A percentile compares a stretch with the other conserved stretches of the same genome.
These are phyloP conservation scores for Clarias gariepinus DNA, from an alignment of 2,113 vertebrate species.

Conservation along the genomic window DNA sequence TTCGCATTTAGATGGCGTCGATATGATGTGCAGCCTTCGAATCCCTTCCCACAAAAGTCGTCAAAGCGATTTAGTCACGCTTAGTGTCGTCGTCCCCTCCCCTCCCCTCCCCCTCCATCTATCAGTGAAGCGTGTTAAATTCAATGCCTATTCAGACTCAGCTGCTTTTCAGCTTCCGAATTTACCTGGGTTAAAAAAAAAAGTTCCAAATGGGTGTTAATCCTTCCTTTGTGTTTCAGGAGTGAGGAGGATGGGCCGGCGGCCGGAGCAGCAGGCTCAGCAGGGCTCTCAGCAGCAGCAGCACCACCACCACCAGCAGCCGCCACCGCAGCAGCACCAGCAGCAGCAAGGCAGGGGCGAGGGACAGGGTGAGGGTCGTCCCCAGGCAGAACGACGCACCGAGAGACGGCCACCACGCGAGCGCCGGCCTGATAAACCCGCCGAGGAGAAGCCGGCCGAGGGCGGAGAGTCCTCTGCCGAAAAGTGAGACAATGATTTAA, in stretches of 20 bases:
- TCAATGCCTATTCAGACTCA: not conserved
- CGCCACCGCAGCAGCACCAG: not conserved
- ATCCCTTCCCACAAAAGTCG: not conserved
- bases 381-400: conserved; percentile 84
- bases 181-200: not conserved
- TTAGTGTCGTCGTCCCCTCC: not conserved
- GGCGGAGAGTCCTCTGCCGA: conserved; percentile 95
- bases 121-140: not conserved
- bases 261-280: conserved; percentile 84
- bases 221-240: conserved; percentile 66
- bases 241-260: conserved; percentile 90
- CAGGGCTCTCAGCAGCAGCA: conserved; percentile 75
- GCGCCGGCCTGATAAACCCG: conserved; percentile 88
- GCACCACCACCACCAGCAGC: conserved; percentile 69
- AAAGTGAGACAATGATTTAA: conserved; percentile 74
- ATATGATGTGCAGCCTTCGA: not conserved
- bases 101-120: not conserved
- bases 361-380: conserved; percentile 86
- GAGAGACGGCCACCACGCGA: conserved; percentile 94
- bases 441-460: conserved; percentile 91
- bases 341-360: conserved; percentile 41
- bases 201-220: conserved; percentile 23
- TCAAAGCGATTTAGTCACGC: not conserved
- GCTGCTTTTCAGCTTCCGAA: not conserved
- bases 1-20: not conserved